Evolutionary conservation across 2,797 vertebrate species (phyloP), one percentile per base, ranked within the genome.

Genomic region (Clarias fuscus): DNA sequence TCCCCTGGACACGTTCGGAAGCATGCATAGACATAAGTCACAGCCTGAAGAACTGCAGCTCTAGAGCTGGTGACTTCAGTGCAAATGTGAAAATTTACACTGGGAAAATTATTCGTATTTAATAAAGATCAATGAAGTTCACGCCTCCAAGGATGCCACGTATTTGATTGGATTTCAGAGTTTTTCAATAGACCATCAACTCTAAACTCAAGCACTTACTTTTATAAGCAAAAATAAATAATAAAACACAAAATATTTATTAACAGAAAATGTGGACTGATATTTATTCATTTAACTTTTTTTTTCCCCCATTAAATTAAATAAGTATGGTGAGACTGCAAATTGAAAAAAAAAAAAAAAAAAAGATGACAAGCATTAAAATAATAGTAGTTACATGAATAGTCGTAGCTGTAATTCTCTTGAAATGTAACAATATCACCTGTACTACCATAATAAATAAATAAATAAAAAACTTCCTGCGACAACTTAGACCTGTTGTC

Each of bases 1-100:
- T 95, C 91, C 91, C 92, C 89, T 93, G 93, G 93, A 82, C 80
- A 82, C 89, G 90, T 93, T 90, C 48, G 56, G 59, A 81, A 0
- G 7, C 65, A 14, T 58, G 67, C 24, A 22, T 72, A 77, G 58
- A 79, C 37, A 83, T 43, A 84, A 58, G 48, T 64, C 65, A 58
- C 48, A 76, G 43, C n/a, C n/a, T 83, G 56, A 62, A 58, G 56
- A 62, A 58, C 64, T 11, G 7, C 27, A 71, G n/a, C 30, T 61
- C 37, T 59, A 70, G 10, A 61, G 78, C 33, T 64, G 59, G 22
- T 64, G 37, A 65, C 61, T 43, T 22, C 53, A 82, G 24, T 82
- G 8, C 40, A 30, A 82, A 68, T 13, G 43, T 48, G n/a, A 27
- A 13, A 65, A 27, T 67, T 40, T 81, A 48, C 6, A 17, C 14